Evolutionary conservation across 2,797 vertebrate species (phyloP), one percentile per base, ranked within the genome.

Genomic region (Nannoperca australis): DNA sequence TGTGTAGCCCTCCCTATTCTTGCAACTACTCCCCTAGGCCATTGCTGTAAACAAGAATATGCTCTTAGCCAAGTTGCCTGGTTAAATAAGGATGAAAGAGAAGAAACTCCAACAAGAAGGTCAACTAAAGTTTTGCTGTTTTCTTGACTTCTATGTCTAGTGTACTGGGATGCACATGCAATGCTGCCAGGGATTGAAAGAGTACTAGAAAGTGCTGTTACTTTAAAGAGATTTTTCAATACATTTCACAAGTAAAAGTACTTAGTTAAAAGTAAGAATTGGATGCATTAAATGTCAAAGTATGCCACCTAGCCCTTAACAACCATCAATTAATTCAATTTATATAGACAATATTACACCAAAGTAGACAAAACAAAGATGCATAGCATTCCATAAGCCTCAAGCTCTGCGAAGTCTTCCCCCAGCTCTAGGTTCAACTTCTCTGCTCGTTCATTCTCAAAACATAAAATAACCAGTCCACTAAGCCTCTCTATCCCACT

Each of bases 11-110:
- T 81, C 54, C 56, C 62, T 73, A 45, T 79, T 87, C 70, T 42
- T 63, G 60, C 71, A 83, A 73, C 69, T 56, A 59, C 67, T 83
- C 85, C 87, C 80, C 24, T 17, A 72, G 78, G 82, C 71, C 64
- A 24, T 44, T 40, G 85, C 76, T 85, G 87, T 90, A 92, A 91
- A 93, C 91, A 91, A 85, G 82, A 83, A 90, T 88, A 82, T 84
- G 89, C 89, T 92, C 75, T 90, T 90, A 88, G 88, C 79, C 53
- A 68, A 79, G 83, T 53, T 67, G 62, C 42, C 50, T 20, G 77
- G 70, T 77, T 85, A 82, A 82, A 82, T 84, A 85, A 90, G 73
- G 81, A 88, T 82, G 64, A 81, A 84, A 84, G 67, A 69, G 40
- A 76, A 75, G 42, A 74, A 84, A 79, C 47, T 84, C 56, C 27